Evolutionary conservation across 2,797 vertebrate genomes (phyloP), one percentile per base, ranked within the genome.

Genomic region (Remorina albescens): DNA sequence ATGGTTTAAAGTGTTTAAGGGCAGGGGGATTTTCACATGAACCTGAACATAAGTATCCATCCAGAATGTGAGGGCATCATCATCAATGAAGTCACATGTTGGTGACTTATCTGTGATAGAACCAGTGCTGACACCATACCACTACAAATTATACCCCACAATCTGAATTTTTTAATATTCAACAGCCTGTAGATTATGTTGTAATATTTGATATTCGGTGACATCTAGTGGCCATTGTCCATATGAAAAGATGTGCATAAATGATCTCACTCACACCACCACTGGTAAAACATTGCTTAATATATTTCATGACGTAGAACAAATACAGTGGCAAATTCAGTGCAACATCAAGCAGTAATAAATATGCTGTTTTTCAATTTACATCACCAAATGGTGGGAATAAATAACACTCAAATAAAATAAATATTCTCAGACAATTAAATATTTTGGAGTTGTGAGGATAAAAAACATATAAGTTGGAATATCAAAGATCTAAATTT

Each of bases 401-500:
- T 92, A 93, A 91, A 91, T 91, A 90, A 85, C 61, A 80, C 36
- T 71, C 36, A 88, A 89, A 86, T 86, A 91, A 88, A 89, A 86
- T 86, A 91, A 87, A 93, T 85, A 88, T 28, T 73, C 10, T 64
- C 2, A 76, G 28, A 87, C 6, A 83, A 78, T 28, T 80, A 82
- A 78, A 88, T 80, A 79, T 21, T 11, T 68, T 75, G 25, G 42
- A 64, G 37, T 60, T 30, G 21, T 71, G 34, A 83, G 41, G 62
- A 73, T 71, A 69, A 55, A 2, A 60, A 69, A 82, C 19, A 66
- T 49, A 68, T 34, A 46, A 42, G 7, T 57, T 46, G 32, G 10
- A 78, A 86, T 23, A 71, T 46, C 15, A 82, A 53, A 84, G 23
- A 62, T 5, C 12, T 49, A 44, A 44, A 15, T 6, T 42, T 78